Base-by-base conservation (phyloP, 2,888 invertebrate species). In the Elegia similella region DNA sequence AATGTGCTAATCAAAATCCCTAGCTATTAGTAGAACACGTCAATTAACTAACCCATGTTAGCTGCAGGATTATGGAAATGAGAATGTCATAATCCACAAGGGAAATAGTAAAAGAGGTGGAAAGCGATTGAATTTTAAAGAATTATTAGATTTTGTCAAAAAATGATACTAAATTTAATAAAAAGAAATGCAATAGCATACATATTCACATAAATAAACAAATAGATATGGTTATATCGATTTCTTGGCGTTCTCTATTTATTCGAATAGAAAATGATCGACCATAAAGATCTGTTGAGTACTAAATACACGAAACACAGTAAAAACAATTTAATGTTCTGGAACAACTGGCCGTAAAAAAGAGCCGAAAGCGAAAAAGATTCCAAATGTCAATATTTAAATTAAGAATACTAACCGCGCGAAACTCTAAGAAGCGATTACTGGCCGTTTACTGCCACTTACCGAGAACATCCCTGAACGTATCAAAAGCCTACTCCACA, bases 401-500 rank as follows among this genome's bases (percentile, higher is more conserved):
- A 38, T 38, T 29, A 53, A 53, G 42, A 53, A 42, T 10, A 13
- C 53, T 42, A 13, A 13, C 42, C 1, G 30, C 17, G 34, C 50
- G 34, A 50, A 53, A 29, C n/a, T 53, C 42, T n/a, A 23, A 52
- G 29, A 16, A 53, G 30, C 29, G 7, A 53, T 53, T 53, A 42
- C 42, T 17, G 42, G 42, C 42, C 52, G 12, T 50, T 34, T 17
- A 34, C 50, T 34, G 12, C 34, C 50, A 34, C 16, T 50, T 50
- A 34, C 50, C 6, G 17, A 17, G 47, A 55, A 55, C 55, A 48
- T 42, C 42, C 56, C 56, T 56, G 34, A 42, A 50, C 34, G 17
- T 55, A 38, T 48, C 29, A 42, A 56, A 56, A 42, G 56, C 42
- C 43, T 42, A 32, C 47, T 47, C 47, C 47, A 53, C 57, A 53